A percentile compares a stretch with the other conserved stretches of the same genome.
Evolutionary conservation across 2,888 invertebrate species (phyloP).

Genomic region (Drosophila quinaria): DNA sequence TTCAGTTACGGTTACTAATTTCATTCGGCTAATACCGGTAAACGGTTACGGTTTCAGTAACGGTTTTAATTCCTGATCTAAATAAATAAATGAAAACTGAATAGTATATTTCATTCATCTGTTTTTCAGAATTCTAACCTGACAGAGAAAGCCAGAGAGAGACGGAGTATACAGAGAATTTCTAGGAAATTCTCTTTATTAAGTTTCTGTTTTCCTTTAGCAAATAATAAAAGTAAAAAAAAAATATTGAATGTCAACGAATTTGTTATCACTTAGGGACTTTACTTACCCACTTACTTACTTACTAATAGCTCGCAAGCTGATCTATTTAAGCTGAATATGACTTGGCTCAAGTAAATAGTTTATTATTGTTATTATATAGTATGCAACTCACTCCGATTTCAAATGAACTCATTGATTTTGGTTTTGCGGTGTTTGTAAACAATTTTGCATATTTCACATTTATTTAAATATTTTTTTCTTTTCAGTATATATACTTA

Average conservation of each 20-base stretch:
- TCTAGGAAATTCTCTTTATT: neutral
- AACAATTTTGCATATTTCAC: slow-evolving; percentile 75
- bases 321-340: neutral
- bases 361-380: slow-evolving; percentile 2
- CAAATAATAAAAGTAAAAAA: neutral
- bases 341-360: neutral
- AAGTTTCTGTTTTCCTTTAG: neutral
- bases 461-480: slow-evolving; percentile 58
- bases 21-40: too few species aligned
- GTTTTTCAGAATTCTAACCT: neutral
- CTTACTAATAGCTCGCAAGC: neutral
- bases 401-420: slow-evolving; percentile 1
- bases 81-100: too few species aligned
- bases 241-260: neutral
- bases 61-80: too few species aligned
- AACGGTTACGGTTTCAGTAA: too few species aligned
- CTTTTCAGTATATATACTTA: slow-evolving; percentile 42
- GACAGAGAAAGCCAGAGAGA: neutral
- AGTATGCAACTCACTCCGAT: slow-evolving; percentile 1
- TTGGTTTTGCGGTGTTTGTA: slow-evolving; percentile 55
- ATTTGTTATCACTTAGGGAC: slow-evolving; percentile 8
- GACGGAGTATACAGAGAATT: neutral
- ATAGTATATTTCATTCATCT: too few species aligned
- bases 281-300: slow-evolving; percentile 7
- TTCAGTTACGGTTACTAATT: too few species aligned